Conservation (phyloP, 2,888 invertebrate species). For the Baronia brevicornis region DNA sequence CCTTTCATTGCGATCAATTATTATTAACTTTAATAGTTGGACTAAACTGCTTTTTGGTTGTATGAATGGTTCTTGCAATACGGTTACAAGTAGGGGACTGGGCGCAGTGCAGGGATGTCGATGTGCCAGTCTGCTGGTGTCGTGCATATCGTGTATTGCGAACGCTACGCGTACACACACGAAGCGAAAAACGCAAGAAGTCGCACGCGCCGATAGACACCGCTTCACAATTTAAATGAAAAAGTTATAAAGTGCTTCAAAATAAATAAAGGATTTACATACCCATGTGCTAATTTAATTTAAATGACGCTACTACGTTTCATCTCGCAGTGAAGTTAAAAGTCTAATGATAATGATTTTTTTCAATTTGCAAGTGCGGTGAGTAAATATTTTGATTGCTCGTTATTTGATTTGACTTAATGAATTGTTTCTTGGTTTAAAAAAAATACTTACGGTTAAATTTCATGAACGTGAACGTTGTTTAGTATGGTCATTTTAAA, state of each 20-base stretch:
- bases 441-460: conserved; percentile 9
- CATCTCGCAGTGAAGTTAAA: conserved; percentile 22
- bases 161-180: conserved; percentile 32
- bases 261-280: conserved; percentile 5
- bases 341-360: conserved; percentile 37
- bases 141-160: too few relatives aligned
- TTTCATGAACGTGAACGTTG: too few relatives aligned
- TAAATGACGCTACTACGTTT: conserved; percentile 21
- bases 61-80: conserved; percentile 22
- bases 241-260: conserved; percentile 21
- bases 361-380: conserved; percentile 51
- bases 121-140: conserved; percentile 17
- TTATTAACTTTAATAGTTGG: too few relatives aligned
- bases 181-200: conserved; percentile 19
- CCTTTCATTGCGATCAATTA: too few relatives aligned
- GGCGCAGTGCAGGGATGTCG: conserved; percentile 19
- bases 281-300: background rate
- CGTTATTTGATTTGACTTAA: conserved; percentile 11
- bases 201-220: conserved; percentile 18
- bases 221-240: conserved; percentile 5
- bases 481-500: too few relatives aligned
- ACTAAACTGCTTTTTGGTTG: too few relatives aligned
- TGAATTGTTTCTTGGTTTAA: conserved; percentile 2
- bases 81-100: conserved; percentile 23
- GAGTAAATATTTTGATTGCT: conserved; percentile 35